phyloP scores from a whole-genome alignment of 2,113 vertebrate species.

The Sclerurus mexicanus region DNA sequence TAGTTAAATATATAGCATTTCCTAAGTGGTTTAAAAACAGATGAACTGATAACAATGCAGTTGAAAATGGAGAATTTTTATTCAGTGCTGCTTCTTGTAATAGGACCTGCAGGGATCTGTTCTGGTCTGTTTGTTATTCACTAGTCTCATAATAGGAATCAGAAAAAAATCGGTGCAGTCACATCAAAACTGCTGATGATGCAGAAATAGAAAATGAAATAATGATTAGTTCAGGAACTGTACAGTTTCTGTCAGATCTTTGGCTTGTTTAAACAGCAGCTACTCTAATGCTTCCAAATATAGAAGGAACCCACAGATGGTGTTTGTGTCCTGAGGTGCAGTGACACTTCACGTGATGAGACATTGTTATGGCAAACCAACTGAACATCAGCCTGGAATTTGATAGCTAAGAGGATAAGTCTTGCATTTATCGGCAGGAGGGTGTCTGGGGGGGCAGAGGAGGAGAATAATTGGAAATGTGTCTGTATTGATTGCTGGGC shows the following conservation, averaged over 20 bases:
- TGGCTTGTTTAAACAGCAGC: neutral
- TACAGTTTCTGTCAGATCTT: neutral
- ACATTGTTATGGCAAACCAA: neutral
- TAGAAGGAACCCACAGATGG: slow-evolving; percentile 40
- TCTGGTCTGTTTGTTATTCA: neutral
- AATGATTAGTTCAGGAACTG: neutral
- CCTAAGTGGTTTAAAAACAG: neutral
- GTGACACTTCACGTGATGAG: slow-evolving; percentile 18
- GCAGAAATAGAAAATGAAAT: slow-evolving; percentile 2
- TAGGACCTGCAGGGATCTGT: neutral
- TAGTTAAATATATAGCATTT: neutral
- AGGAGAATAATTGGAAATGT: neutral
- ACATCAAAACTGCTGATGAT: neutral
- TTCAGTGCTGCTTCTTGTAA: neutral
- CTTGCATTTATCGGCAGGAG: neutral
- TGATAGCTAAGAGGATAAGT: neutral
- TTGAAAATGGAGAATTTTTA: neutral
- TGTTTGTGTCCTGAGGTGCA: slow-evolving; percentile 57
- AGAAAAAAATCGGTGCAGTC: neutral
- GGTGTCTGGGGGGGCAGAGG: neutral
- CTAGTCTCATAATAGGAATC: neutral
- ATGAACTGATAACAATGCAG: neutral
- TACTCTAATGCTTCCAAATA: slow-evolving; percentile 13
- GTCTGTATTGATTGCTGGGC: neutral
- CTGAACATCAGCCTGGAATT: neutral